These are phyloP conservation scores for Chloroclysta siterata DNA, from an alignment of 2,888 invertebrate species.

Conservation along the genomic window DNA sequence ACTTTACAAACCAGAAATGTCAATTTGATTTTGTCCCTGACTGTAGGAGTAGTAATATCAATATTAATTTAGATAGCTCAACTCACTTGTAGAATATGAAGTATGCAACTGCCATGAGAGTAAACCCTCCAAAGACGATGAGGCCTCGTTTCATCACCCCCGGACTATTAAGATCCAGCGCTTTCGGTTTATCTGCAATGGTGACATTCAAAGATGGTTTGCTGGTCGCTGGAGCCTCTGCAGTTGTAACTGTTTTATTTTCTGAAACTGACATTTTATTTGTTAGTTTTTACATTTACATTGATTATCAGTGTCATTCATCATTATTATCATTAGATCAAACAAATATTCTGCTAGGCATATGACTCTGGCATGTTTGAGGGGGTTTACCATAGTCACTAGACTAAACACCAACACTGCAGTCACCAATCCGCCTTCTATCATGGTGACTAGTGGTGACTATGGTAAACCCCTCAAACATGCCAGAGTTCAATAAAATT, in stretches of 20 bases:
- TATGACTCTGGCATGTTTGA: no score
- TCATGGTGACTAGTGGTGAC: no score
- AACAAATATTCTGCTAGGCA: no score
- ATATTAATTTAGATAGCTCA: not conserved
- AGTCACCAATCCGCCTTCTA: no score
- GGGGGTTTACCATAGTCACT: no score
- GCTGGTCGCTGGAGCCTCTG: conserved; percentile 18
- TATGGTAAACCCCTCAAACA: no score
- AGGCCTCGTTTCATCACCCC: conserved; percentile 75
- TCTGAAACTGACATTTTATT: conserved; percentile 25
- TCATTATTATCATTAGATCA: no score
- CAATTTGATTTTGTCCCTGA: no score
- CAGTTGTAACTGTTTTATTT: conserved; percentile 23
- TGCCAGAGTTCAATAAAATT: no score
- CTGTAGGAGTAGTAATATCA: no score
- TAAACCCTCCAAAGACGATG: conserved; percentile 80
- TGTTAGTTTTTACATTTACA: not conserved
- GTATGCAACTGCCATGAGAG: conserved; percentile 72
- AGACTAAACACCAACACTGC: no score
- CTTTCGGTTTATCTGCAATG: conserved; percentile 47
- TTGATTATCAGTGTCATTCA: not conserved
- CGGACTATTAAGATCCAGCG: conserved; percentile 64
- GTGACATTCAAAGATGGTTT: conserved; percentile 36
- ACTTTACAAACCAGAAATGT: no score
- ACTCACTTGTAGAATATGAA: conserved; percentile 78